Base-by-base conservation (phyloP, 2,113 vertebrate species). In the Epinephelus lanceolatus region DNA sequence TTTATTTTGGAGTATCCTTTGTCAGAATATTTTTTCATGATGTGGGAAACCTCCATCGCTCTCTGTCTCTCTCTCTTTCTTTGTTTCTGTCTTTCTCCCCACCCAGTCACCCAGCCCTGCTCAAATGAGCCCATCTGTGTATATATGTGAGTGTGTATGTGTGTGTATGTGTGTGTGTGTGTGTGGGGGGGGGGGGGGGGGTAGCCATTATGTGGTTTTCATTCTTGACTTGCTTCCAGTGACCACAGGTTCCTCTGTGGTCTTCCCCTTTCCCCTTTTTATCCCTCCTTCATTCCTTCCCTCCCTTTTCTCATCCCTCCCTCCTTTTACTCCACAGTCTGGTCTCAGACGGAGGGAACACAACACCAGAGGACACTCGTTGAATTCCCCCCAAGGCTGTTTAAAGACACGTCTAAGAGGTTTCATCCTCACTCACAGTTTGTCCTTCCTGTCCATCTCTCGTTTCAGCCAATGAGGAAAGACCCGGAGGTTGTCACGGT, bases 401-500 rank as follows among this genome's bases (percentile, higher is more conserved):
- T 23, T 40, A 52, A 19, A 17, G 47, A 33, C 51, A 5, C 40
- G 6, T 30, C 49, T 3, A 0, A 27, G 63, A 73, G 76, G 69
- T 57, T 56, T 71, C 60, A 45, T 83, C 78, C 84, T 89, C 71
- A 23, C 49, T 89, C 62, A 90, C 68, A 42, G 33, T 83, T 84
- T 83, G 8, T 84, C 78, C 71, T 87, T 76, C 71, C 84, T 90
- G 71, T 87, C 74, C 71, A 4, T 85, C 81, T 93, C 76, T 90
- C 83, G 15, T 87, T 94, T 83, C 96, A 99, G 94, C 97, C 96
- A 92, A 96, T 99, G 95, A 97, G 97, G 94, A 99, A 99, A 79
- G 98, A 99, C 81, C 98, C 98, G 60, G 98, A 99, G 93, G 94
- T 99, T 81, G 98, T 98, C 94, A 99, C 98, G 10, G 98, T 99